Conservation (phyloP, 92 coral and sea anemone species). For the Anthopleura xanthogrammica region DNA sequence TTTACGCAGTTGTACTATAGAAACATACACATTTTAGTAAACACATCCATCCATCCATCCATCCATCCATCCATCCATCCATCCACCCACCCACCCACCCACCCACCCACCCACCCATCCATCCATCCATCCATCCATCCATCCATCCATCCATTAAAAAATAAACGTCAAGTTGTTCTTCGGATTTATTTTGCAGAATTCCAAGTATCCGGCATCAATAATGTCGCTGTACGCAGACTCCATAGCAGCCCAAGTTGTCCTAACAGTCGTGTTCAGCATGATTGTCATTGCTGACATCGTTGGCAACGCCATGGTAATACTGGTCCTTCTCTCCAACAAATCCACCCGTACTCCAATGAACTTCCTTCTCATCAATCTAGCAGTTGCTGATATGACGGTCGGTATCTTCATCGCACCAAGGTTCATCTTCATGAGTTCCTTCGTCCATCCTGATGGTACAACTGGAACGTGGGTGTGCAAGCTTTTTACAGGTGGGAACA, state of each 20-base stretch:
- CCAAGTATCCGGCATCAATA: background rate
- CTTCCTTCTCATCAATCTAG: slow-evolving; percentile 22
- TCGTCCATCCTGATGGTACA: slow-evolving; percentile 45
- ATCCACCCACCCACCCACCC: too few relatives aligned
- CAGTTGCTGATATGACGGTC: slow-evolving; percentile 29
- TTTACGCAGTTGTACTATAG: too few relatives aligned
- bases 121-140: background rate
- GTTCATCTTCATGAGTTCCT: slow-evolving; percentile 36
- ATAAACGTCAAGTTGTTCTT: background rate
- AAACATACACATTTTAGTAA: too few relatives aligned
- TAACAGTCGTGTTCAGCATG: slow-evolving; percentile 15
- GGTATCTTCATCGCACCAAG: slow-evolving; percentile 29
- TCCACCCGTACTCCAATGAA: slow-evolving; percentile 22
- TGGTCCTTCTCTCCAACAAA: slow-evolving; percentile 13
- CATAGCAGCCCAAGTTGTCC: background rate
- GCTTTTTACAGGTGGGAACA: slow-evolving; percentile 52
- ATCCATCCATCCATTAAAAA: background rate
- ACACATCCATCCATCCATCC: too few relatives aligned
- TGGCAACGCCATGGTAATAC: slow-evolving; percentile 19
- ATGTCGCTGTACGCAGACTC: slow-evolving; percentile 29
- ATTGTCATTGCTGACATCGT: slow-evolving; percentile 7
- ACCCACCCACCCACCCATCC: background rate
- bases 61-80: too few relatives aligned
- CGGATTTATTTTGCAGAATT: background rate
- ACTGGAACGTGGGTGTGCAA: slow-evolving; percentile 50